Percentiles rank a stretch among this genome's conserved stretches.
Evolutionary conservation across 2,888 invertebrate genomes (phyloP).

Genomic region (Blera fallax): DNA sequence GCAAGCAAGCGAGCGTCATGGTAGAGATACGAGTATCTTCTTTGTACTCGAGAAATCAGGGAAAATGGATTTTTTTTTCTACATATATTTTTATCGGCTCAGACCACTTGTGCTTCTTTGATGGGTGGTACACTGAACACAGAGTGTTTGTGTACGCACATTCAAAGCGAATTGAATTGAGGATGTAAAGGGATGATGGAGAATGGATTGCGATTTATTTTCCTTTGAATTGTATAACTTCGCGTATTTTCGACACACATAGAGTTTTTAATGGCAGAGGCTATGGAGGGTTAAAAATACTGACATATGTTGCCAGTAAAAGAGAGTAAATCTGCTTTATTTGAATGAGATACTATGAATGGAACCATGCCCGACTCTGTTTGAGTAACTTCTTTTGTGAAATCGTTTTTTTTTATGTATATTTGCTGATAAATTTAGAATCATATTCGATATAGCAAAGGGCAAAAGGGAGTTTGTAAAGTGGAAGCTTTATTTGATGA

Average conservation of each 20-base stretch:
- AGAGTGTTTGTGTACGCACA: slow-evolving; percentile 22
- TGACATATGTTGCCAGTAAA: slow-evolving; percentile 67
- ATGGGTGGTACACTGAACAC: slow-evolving; percentile 23
- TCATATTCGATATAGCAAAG: slow-evolving; percentile 14
- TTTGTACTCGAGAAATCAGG: background rate
- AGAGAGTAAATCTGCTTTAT: slow-evolving; percentile 55
- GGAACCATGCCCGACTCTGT: slow-evolving; percentile 2
- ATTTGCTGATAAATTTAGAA: slow-evolving; percentile 67
- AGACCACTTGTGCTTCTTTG: slow-evolving; percentile 61
- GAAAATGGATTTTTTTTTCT: background rate
- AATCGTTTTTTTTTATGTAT: slow-evolving; percentile 31
- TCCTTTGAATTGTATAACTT: slow-evolving; percentile 42
- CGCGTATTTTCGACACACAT: slow-evolving; percentile 25
- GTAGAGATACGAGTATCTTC: background rate
- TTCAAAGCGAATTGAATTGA: slow-evolving; percentile 35
- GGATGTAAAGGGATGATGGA: background rate
- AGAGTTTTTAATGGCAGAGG: slow-evolving; percentile 31
- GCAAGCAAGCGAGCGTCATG: background rate
- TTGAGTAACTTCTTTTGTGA: slow-evolving; percentile 61
- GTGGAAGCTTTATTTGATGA: background rate
- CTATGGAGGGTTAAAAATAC: slow-evolving; percentile 49
- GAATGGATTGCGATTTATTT: background rate
- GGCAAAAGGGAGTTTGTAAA: background rate
- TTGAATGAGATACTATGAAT: slow-evolving; percentile 37
- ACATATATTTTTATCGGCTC: slow-evolving; percentile 46